Percentiles rank a stretch among this genome's conserved stretches.
Conservation (phyloP, 2,888 invertebrate species). For the Dromius quadrimaculatus region DNA sequence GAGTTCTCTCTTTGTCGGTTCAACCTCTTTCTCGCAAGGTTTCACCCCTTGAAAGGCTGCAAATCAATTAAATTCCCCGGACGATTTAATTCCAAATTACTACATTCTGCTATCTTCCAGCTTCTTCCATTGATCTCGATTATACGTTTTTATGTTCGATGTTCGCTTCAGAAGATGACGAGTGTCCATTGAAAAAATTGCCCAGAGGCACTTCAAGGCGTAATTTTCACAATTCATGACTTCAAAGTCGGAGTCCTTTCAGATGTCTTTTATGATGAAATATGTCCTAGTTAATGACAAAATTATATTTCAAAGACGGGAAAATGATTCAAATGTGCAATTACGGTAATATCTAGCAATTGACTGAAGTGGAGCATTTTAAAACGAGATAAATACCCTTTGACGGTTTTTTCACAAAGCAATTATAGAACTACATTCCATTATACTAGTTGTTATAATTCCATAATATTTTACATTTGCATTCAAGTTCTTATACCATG, state of each 20-base stretch:
- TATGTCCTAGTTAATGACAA: not conserved
- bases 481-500: too few species aligned
- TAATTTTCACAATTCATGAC: conserved; percentile 28
- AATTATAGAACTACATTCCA: not conserved
- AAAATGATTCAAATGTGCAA: too few species aligned
- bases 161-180: conserved; percentile 20
- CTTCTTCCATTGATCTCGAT: conserved; percentile 12
- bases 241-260: not conserved
- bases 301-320: too few species aligned
- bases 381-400: too few species aligned
- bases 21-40: conserved; percentile 7
- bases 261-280: not conserved
- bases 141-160: conserved; percentile 26
- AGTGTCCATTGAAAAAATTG: conserved; percentile 22
- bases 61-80: conserved; percentile 43
- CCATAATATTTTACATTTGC: too few species aligned
- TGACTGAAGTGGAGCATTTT: too few species aligned
- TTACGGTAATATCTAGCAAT: too few species aligned
- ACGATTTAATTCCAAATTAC: conserved; percentile 42
- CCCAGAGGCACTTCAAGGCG: not conserved
- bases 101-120: conserved; percentile 9
- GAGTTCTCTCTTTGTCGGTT: too few species aligned
- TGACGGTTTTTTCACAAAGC: not conserved
- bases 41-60: conserved; percentile 10
- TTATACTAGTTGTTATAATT: too few species aligned